Conservation (phyloP, 2,113 vertebrate species). For the Mus spicilegus region DNA sequence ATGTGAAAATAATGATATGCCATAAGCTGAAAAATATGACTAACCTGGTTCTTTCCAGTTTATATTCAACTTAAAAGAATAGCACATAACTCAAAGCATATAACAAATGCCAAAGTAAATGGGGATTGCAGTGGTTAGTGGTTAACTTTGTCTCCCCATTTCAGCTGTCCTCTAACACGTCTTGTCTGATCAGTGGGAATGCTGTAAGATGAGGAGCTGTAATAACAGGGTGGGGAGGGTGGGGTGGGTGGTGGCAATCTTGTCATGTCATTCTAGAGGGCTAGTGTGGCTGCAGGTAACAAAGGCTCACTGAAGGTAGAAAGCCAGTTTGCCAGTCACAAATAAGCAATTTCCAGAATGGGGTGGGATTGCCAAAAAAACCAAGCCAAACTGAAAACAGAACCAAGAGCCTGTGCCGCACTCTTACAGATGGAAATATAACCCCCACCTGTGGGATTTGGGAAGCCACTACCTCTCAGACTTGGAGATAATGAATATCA, state of each 20-base stretch:
- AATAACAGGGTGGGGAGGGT: neutral
- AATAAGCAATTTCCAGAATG: neutral
- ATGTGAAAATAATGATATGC: neutral
- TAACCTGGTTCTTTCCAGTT: conserved; percentile 2
- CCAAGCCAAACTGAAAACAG: neutral
- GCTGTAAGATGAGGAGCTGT: neutral
- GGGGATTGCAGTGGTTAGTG: conserved; percentile 35
- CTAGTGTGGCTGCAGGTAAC: neutral
- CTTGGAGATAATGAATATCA: conserved; percentile 22
- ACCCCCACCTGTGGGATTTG: neutral
- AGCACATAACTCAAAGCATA: conserved; percentile 8
- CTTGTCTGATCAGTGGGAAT: neutral
- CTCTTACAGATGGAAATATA: neutral
- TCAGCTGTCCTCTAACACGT: neutral
- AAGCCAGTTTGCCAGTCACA: conserved; percentile 26
- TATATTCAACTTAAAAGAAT: conserved; percentile 14
- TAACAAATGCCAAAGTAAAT: neutral
- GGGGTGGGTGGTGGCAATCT: neutral
- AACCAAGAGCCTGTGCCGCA: neutral
- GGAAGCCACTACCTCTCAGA: conserved; percentile 34
- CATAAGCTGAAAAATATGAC: conserved; percentile 28
- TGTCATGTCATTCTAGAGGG: neutral
- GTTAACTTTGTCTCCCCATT: neutral
- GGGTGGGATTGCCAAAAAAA: neutral
- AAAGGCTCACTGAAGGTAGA: neutral